Evolutionary conservation across 2,113 vertebrate species (phyloP), one percentile per base, ranked within the genome.

Genomic region (Eubucco bourcierii): DNA sequence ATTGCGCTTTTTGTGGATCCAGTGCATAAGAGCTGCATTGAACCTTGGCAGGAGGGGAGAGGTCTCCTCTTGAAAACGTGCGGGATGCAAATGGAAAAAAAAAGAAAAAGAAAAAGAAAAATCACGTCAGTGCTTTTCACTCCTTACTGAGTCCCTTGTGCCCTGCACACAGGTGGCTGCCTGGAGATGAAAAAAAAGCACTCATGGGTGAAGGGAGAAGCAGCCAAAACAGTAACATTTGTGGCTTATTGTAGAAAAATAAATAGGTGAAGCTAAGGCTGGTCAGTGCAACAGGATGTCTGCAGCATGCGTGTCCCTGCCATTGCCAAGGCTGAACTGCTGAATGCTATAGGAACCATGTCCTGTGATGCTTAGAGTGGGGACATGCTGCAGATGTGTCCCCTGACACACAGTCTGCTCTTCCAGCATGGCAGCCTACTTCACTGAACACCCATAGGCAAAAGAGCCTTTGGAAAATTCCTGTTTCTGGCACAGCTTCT

Each of bases 11-110:
- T 39, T 34, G 59, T 37, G 70, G 77, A 85, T 58, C 86, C 71
- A 64, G 68, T 50, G 70, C 80, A 97, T 97, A 98, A 97, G 96
- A 96, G 96, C 90, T 53, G 84, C 80, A 98, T 95, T 98, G 96
- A 98, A 96, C 93, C 72, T 91, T 95, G 88, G 75, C 86, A 67
- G 74, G 93, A 94, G 77, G 66, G 89, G 87, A 93, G 85, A 88
- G 92, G 66, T 84, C 84, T 90, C 88, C 87, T 81, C 85, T 90
- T 94, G 81, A 93, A 97, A 97, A 97, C 4, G 12, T 78, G 84
- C 85, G 85, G 93, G 86, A 94, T 93, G 92, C 91, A 97, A 97
- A 94, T 95, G 96, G 95, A 97, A 97, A 95, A 81, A 73, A 66
- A 44, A 68, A 72, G 59, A 44, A 68, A 72, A 41, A 41, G 14